These are phyloP conservation scores for Marcusenius ussheri DNA, from an alignment of 2,113 vertebrate genomes.

Conservation along the genomic window DNA sequence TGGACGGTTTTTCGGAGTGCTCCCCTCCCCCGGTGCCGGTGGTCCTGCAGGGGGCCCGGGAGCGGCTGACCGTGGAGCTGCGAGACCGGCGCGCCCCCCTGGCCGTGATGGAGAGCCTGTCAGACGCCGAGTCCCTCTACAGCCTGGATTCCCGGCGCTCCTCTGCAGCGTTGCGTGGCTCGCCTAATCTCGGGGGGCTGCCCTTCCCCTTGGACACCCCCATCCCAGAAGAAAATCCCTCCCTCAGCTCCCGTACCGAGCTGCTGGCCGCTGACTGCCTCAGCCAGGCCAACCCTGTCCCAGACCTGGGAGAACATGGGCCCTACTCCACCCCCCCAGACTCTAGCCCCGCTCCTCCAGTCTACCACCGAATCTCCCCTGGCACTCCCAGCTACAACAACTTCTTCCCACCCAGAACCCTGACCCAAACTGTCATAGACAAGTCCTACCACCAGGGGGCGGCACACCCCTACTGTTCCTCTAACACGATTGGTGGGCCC, in stretches of 20 bases:
- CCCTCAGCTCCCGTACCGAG: conserved; percentile 92
- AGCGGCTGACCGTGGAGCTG: conserved; percentile 81
- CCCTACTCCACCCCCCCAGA: conserved; percentile 58
- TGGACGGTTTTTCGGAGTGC: conserved; percentile 91
- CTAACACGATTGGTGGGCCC: conserved; percentile 30
- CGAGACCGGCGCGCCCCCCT: conserved; percentile 86
- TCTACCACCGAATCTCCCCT: conserved; percentile 48
- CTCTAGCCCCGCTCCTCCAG: conserved; percentile 44
- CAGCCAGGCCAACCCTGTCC: conserved; percentile 72
- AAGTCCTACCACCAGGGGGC: conserved; percentile 45
- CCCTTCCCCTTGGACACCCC: conserved; percentile 86
- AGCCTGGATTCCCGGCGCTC: conserved; percentile 94
- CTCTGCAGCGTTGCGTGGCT: conserved; percentile 86
- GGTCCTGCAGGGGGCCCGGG: conserved; percentile 85
- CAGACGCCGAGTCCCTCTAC: conserved; percentile 90
- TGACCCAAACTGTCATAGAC: conserved; percentile 45
- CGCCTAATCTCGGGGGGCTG: conserved; percentile 84
- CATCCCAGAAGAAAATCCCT: conserved; percentile 94
- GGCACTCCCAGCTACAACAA: conserved; percentile 52
- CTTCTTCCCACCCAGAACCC: conserved; percentile 49
- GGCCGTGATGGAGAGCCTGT: conserved; percentile 94
- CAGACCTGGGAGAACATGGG: conserved; percentile 54
- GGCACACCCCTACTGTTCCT: conserved; percentile 15
- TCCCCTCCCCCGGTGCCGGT: conserved; percentile 83
- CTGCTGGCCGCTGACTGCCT: conserved; percentile 83